A percentile compares a stretch with the other conserved stretches of the same genome.
Evolutionary conservation across 2,797 vertebrate genomes (phyloP).

Genomic region (Kryptolebias ocellatus): DNA sequence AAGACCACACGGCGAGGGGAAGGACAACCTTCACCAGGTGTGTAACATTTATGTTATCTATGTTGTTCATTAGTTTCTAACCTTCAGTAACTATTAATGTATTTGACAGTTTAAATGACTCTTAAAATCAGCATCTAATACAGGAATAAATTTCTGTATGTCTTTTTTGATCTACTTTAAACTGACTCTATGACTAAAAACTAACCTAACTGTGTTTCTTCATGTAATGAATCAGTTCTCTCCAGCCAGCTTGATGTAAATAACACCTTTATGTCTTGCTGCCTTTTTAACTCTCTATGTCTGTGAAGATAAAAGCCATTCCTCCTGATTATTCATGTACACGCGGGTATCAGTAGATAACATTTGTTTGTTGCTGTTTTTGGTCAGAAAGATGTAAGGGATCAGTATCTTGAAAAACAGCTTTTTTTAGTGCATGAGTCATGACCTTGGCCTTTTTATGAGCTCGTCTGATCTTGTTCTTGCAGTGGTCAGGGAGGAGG

Average conservation of each 20-base stretch:
- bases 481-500: conserved; percentile 49
- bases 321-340: conserved; percentile 32
- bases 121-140: too few species aligned
- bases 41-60: background rate
- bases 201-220: conserved; percentile 10
- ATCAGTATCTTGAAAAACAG: background rate
- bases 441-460: conserved; percentile 7
- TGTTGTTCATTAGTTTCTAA: background rate
- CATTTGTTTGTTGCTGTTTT: conserved; percentile 15
- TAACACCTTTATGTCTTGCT: conserved; percentile 39
- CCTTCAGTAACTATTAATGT: background rate
- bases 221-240: conserved; percentile 22
- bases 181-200: too few species aligned
- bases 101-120: background rate
- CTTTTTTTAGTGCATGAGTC: conserved; percentile 17
- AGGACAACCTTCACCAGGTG: conserved; percentile 80
- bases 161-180: too few species aligned
- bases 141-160: too few species aligned
- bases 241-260: conserved; percentile 37
- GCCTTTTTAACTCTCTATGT: conserved; percentile 37
- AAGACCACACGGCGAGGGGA: conserved; percentile 71
- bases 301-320: conserved; percentile 45
- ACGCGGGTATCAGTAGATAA: background rate
- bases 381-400: conserved; percentile 17
- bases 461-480: conserved; percentile 30